Conservation (phyloP, 2,888 invertebrate species). For the Mythimna ferrago region DNA sequence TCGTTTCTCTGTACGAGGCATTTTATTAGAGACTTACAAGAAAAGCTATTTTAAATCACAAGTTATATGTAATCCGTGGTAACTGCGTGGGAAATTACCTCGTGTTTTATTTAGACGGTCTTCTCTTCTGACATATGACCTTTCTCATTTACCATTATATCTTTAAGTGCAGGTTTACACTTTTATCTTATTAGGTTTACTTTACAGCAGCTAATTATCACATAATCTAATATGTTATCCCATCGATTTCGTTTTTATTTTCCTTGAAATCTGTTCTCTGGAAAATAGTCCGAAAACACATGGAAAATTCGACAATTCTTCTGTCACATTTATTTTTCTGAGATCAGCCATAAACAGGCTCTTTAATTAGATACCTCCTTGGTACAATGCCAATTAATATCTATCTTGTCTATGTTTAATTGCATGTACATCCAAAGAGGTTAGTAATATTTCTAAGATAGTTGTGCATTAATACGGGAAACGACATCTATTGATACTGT, state of each 20-base stretch:
- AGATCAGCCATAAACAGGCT: not conserved
- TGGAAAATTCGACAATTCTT: not conserved
- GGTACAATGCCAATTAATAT: conserved; percentile 1
- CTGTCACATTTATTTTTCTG: conserved; percentile 24
- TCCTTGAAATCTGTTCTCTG: not conserved
- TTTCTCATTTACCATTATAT: conserved; percentile 9
- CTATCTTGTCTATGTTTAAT: conserved; percentile 34
- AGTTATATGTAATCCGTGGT: not conserved
- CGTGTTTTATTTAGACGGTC: not conserved
- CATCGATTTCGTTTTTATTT: not conserved
- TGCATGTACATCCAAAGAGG: conserved; percentile 43
- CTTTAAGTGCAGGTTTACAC: not conserved
- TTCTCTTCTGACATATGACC: not conserved
- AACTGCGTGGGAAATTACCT: not conserved
- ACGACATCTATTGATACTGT: conserved; percentile 40
- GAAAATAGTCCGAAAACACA: not conserved
- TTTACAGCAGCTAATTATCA: conserved; percentile 5
- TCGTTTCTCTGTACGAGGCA: conserved; percentile 32
- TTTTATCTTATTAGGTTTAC: not conserved
- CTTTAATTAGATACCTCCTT: conserved; percentile 15
- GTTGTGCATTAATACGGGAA: conserved; percentile 40
- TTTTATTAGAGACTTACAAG: conserved; percentile 23
- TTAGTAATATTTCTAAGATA: conserved; percentile 46
- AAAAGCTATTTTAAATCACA: conserved; percentile 8
- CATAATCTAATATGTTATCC: not conserved